Evolutionary conservation across 2,888 invertebrate species (phyloP), one percentile per base, ranked within the genome.

Genomic region (Torymus tubicola): DNA sequence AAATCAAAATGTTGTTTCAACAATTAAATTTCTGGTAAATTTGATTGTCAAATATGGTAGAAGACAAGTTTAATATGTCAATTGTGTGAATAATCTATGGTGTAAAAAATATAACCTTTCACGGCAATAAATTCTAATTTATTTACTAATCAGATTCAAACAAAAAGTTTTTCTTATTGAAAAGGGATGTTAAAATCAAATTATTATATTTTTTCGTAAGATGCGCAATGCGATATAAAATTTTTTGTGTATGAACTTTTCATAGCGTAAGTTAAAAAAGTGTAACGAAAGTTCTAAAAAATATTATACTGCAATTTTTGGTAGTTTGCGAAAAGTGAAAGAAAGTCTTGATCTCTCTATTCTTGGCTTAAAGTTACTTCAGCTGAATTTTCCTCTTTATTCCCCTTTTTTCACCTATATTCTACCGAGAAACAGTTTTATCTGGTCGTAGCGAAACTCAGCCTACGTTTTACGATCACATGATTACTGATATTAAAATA

Each of bases 21-120:
- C 85, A 85, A 85, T 88, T 86, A 87, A 88, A 87, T 87, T 85
- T 85, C 86, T 87, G 84, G 83, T 85, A 85, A 88, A 88, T 85
- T 88, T 72, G 81, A 83, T 75, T 80, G 80, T 52, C n/a, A n/a
- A n/a, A n/a, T n/a, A n/a, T n/a, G 3, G 24, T 24, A 3, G 3
- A 24, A 2, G 2, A 24, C 3, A 24, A 24, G 24, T 24, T 24
- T 24, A 24, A 24, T 24, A 24, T 24, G 3, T 24, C 2, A 3
- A 24, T 24, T 24, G 3, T 24, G 24, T 3, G 3, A 24, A 24
- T 2, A 24, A 24, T 24, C 24, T 24, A 24, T 3, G 2, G 24
- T 24, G 24, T 24, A 24, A 24, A 24, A 24, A 24, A 24, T 24
- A 24, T 24, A 24, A 24, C 2, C 24, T 24, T 24, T 24, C 24